Evolutionary conservation across 1,140 invertebrate species (phyloP).

Genomic region (Lineus longissimus): DNA sequence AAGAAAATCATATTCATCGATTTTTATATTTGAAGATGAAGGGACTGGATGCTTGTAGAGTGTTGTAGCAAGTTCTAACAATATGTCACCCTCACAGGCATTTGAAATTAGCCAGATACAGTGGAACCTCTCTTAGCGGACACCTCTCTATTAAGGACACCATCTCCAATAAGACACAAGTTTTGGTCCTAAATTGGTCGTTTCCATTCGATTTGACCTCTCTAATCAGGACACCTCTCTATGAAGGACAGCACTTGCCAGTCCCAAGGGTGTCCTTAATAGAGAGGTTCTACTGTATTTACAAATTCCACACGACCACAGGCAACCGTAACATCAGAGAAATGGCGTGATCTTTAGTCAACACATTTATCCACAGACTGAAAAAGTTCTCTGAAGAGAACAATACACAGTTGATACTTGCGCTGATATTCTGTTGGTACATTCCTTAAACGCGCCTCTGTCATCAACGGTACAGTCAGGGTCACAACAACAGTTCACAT

Average conservation of each 20-base stretch:
- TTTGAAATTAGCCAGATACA: no score
- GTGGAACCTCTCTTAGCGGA: no score
- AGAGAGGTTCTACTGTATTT: no score
- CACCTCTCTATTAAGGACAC: no score
- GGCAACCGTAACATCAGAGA: background rate
- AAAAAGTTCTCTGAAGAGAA: no score
- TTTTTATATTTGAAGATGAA: background rate
- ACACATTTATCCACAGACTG: background rate
- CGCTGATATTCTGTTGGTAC: constrained; percentile 52
- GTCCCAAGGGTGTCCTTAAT: no score
- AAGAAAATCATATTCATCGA: background rate
- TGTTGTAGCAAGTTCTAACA: background rate
- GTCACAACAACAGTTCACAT: constrained; percentile 76
- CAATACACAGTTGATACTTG: constrained; percentile 26
- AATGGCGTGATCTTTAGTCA: background rate
- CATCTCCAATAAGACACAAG: no score
- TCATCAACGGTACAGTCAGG: constrained; percentile 61
- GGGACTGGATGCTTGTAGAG: background rate
- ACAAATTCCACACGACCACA: no score
- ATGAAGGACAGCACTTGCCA: no score
- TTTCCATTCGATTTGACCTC: no score
- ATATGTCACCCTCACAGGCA: background rate
- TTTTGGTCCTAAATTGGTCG: no score
- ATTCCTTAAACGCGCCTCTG: constrained; percentile 59
- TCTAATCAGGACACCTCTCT: no score